Conservation (phyloP, 2,797 vertebrate species). For the Ibycter americanus region DNA sequence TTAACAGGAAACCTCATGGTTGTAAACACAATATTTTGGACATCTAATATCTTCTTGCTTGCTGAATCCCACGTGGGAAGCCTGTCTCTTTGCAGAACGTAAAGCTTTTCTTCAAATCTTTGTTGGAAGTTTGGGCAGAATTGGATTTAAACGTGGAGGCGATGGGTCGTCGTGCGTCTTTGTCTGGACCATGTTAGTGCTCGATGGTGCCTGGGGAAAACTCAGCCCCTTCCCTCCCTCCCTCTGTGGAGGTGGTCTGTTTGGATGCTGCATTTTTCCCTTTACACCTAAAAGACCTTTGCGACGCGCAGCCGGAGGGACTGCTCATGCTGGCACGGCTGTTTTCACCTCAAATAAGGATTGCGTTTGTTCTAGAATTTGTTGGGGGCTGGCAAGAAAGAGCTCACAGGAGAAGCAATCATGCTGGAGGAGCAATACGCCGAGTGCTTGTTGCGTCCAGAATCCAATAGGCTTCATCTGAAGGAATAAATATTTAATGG, state of each 20-base stretch:
- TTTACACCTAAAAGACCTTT: background rate
- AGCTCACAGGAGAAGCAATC: rapidly evolving
- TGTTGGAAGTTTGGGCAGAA: background rate
- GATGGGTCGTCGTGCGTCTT: rapidly evolving
- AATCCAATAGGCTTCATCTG: slow-evolving; percentile 23
- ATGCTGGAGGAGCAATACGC: background rate
- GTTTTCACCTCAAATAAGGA: rapidly evolving
- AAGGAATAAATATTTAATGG: slow-evolving; percentile 66
- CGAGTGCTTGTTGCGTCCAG: background rate
- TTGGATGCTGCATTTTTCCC: background rate
- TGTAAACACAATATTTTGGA: background rate
- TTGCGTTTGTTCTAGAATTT: background rate
- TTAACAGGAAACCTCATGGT: slow-evolving; percentile 26
- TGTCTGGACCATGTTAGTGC: background rate
- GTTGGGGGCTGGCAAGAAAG: background rate
- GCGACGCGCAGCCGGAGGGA: rapidly evolving
- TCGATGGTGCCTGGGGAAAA: rapidly evolving
- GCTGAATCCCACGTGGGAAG: background rate
- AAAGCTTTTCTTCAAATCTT: background rate
- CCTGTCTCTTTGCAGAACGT: rapidly evolving
- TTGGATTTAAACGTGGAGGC: background rate
- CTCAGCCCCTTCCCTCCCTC: background rate
- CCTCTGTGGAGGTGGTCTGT: rapidly evolving
- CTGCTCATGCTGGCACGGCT: background rate
- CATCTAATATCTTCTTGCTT: background rate